Conservation (phyloP, 2,797 vertebrate genomes). For the Staurois parvus region DNA sequence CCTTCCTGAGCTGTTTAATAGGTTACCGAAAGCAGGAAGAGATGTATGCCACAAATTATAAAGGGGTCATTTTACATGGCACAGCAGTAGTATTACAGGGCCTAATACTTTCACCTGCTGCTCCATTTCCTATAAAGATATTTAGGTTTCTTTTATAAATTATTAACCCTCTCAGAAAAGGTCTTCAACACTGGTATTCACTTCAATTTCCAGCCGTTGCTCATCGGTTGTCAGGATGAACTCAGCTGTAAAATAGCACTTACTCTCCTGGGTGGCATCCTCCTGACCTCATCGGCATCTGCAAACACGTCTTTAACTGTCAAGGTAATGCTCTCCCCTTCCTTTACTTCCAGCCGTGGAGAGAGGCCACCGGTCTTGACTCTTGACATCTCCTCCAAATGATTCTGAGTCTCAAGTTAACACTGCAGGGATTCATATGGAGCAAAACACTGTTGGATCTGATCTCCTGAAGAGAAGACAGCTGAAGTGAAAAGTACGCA, state of each 20-base stretch:
- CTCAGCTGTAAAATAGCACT: constrained; percentile 35
- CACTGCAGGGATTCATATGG: background rate
- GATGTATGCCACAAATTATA: background rate
- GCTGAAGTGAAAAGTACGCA: background rate
- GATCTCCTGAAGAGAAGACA: constrained; percentile 7
- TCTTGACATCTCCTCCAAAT: constrained; percentile 7
- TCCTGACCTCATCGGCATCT: background rate
- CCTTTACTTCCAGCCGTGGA: background rate
- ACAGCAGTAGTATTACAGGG: background rate
- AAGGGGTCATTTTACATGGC: background rate
- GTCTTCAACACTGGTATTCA: constrained; percentile 19
- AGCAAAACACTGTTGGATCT: background rate
- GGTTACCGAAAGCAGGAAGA: background rate
- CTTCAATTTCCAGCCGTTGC: constrained; percentile 9
- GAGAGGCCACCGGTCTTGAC: background rate
- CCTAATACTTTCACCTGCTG: background rate
- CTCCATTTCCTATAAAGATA: constrained; percentile 8
- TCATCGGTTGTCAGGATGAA: constrained; percentile 44
- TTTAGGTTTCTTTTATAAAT: constrained; percentile 13
- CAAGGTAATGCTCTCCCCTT: background rate
- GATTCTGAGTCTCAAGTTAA: background rate
- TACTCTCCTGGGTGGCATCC: constrained; percentile 20
- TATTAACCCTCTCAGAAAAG: constrained; percentile 22
- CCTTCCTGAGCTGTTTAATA: background rate
- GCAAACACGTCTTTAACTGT: background rate